Evolutionary conservation across 1,140 invertebrate species (phyloP).

Genomic region (Sminthurides bifidus): DNA sequence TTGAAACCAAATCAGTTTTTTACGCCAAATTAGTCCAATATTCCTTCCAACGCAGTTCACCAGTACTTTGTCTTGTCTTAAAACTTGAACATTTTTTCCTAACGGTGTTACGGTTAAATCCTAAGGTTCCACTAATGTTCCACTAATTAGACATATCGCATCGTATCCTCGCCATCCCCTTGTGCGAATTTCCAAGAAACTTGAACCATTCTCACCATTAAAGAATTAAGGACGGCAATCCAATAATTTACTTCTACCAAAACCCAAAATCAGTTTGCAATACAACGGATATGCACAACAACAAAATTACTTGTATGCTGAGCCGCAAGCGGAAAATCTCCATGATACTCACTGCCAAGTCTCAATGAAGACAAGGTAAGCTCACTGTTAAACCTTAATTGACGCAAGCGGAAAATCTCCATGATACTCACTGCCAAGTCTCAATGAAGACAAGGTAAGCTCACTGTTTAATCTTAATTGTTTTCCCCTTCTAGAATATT

Average conservation of each 20-base stretch:
- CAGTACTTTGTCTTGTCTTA: background rate
- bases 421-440: conserved; percentile 1
- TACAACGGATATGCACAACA: background rate
- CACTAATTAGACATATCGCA: too few relatives aligned
- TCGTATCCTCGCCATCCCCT: too few relatives aligned
- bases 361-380: background rate
- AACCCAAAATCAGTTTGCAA: background rate
- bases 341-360: background rate
- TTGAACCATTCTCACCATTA: too few relatives aligned
- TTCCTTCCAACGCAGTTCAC: background rate
- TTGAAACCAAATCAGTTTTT: background rate
- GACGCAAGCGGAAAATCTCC: background rate
- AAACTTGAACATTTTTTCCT: too few relatives aligned
- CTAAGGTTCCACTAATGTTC: too few relatives aligned
- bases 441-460: background rate
- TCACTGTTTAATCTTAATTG: background rate
- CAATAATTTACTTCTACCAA: too few relatives aligned
- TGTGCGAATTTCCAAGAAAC: too few relatives aligned
- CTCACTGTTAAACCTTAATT: background rate
- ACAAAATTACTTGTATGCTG: background rate
- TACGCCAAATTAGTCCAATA: background rate
- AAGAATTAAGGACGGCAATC: too few relatives aligned
- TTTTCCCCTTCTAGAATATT: too few relatives aligned
- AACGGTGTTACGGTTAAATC: too few relatives aligned
- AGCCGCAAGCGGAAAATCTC: background rate